Evolutionary conservation across 2,113 vertebrate species (phyloP).

Genomic region (Morone chrysops): DNA sequence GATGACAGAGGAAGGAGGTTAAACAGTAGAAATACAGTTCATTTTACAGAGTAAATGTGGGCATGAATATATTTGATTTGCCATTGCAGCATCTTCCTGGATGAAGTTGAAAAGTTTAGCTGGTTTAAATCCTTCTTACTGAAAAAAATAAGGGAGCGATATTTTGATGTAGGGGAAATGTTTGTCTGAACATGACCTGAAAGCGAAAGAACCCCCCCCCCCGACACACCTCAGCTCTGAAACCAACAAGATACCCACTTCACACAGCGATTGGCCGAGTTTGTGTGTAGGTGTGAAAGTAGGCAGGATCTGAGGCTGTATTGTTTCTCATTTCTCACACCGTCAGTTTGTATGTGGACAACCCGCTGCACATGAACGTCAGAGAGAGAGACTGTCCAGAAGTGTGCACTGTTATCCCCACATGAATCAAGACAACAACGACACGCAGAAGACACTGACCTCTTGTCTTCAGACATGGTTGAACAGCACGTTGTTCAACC

Average conservation of each 20-base stretch:
- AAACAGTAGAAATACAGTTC: constrained; percentile 1
- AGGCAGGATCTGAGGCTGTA: background rate
- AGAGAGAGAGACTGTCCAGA: background rate
- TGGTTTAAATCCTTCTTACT: too few relatives aligned
- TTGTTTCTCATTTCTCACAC: too few relatives aligned
- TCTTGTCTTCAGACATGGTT: constrained; percentile 20
- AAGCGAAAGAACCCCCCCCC: background rate
- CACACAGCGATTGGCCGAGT: background rate
- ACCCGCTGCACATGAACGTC: too few relatives aligned
- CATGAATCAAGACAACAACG: constrained; percentile 42
- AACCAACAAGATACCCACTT: background rate
- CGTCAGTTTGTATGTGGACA: too few relatives aligned
- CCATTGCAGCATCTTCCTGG: background rate
- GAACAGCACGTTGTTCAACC: background rate
- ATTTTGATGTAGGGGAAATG: background rate
- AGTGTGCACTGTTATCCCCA: constrained; percentile 10
- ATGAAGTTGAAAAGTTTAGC: background rate
- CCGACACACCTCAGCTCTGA: background rate
- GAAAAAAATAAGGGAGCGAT: background rate
- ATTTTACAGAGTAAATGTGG: background rate
- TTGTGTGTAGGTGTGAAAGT: background rate
- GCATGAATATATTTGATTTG: background rate
- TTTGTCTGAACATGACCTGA: background rate
- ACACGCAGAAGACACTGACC: constrained; percentile 23
- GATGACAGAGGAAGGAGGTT: background rate